Evolutionary conservation across 2,888 invertebrate genomes (phyloP), one percentile per base, ranked within the genome.

Genomic region (Apoda limacodes): DNA sequence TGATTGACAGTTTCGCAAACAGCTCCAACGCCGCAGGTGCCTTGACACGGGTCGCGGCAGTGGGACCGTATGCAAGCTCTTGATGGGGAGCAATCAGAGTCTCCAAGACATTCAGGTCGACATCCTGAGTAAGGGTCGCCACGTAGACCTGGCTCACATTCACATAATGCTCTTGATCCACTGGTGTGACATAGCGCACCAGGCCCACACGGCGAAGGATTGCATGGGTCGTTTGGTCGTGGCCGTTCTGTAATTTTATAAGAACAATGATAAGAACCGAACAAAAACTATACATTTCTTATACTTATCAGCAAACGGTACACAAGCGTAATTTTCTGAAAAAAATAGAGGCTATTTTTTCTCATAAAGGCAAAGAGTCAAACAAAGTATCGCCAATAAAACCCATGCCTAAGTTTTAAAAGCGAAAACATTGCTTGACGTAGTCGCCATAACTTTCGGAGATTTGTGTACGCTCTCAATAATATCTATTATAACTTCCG

Each of bases 41-140:
- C 89, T 31, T 86, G 81, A 55, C 93, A 92, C 21, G 94, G 93
- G 67, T 95, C 92, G 37, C 87, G 83, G 54, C 95, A 95, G 57
- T 89, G 90, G 44, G 92, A 92, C 21, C 86, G 85, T 50, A 90
- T 88, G 55, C 94, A 95, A 2, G 92, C 88, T 46, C 88, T 87
- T 42, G 92, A 87, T 32, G 90, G 84, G 0, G 92, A 84, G 65
- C 95, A 95, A 49, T 95, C 94, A n/a, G 90, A 88, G 55, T 94
- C 94, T 30, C 90, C 88, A 3, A 94, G 81, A 62, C 95, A 95
- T 64, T 94, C 95, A 0, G 93, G 93, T 42, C 89, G 83, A 53
- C 90, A 90, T 23, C 85, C 85, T 39, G 88, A 85, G 56, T 90
- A 88, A 0, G 91, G 90, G 62, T 90, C 89, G 12, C 92, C 91